Evolutionary conservation across 2,797 vertebrate genomes (phyloP), one percentile per base, ranked within the genome.

Genomic region (Lithobates pipiens): DNA sequence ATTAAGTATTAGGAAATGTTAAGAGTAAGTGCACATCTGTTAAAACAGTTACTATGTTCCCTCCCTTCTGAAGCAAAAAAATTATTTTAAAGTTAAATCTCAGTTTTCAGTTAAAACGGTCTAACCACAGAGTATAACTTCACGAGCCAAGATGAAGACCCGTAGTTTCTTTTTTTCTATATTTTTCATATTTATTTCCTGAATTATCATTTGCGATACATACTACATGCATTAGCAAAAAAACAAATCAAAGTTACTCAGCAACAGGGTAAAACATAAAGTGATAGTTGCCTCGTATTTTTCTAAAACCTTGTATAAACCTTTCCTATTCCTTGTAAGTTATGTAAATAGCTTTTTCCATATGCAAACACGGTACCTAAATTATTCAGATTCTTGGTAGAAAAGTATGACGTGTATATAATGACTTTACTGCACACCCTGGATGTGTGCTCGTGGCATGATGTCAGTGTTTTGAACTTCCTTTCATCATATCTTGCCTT

Each of bases 401-500:
- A 80, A 72, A 50, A 36, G 68, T 5, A n/a, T 73, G 39, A 4
- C 16, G 23, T 39, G 18, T 46, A 21, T 46, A 44, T 21, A 25
- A 44, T 44, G n/a, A 21, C 46, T 72, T 23, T 23, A 16, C 18
- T 16, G 16, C 15, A 16, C 36, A 71, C 29, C 6, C 13, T 42
- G 25, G 11, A 46, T 80, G 70, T 54, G 21, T 36, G 5, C 46
- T 72, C 73, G 34, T 81, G 23, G 29, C 69, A 69, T 81, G 73
- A 86, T 39, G 0, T 39, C 6, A 15, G 10, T 8, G 4, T 61
- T 61, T 74, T 69, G 1, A 65, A 1, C 9, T 39, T 85, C 80
- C 73, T 61, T 63, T 72, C 34, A 11, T 74, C 84, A 18, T 69
- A 54, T 68, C 54, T 76, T 76, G 23, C 44, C 11, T 84, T 72